Conservation (phyloP, 2,888 invertebrate genomes). For the Flabesymbios commensalis region DNA sequence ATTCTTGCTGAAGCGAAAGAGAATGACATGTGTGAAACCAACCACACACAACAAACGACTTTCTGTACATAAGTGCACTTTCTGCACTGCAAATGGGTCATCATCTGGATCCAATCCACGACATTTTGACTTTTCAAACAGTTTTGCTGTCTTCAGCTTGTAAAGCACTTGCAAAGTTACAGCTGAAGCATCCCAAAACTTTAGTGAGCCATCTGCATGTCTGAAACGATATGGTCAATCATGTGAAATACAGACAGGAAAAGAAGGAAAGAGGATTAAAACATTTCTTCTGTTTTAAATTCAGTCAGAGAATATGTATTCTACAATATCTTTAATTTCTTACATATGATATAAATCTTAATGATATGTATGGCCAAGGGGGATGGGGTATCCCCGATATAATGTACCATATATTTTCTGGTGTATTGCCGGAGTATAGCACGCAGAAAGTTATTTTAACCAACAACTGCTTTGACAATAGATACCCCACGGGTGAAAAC, state of each 20-base stretch:
- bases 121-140: conserved; percentile 74
- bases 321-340: no score
- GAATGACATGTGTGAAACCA: conserved; percentile 89
- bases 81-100: conserved; percentile 87
- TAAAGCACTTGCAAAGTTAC: conserved; percentile 95
- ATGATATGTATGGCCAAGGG: no score
- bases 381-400: no score
- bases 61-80: conserved; percentile 86
- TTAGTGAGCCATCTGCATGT: conserved; percentile 96
- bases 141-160: conserved; percentile 94
- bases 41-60: conserved; percentile 87
- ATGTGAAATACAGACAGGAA: background rate
- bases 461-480: no score
- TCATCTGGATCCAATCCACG: conserved; percentile 66
- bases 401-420: no score
- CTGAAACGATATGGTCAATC: conserved; percentile 54
- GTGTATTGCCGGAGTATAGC: no score
- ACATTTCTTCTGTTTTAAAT: no score
- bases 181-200: conserved; percentile 66
- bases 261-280: no score
- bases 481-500: no score
- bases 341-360: no score
- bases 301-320: no score
- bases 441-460: no score
- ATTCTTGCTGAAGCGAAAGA: conserved; percentile 92